These are phyloP conservation scores for Channa argus DNA, from an alignment of 2,113 vertebrate species.

Conservation along the genomic window DNA sequence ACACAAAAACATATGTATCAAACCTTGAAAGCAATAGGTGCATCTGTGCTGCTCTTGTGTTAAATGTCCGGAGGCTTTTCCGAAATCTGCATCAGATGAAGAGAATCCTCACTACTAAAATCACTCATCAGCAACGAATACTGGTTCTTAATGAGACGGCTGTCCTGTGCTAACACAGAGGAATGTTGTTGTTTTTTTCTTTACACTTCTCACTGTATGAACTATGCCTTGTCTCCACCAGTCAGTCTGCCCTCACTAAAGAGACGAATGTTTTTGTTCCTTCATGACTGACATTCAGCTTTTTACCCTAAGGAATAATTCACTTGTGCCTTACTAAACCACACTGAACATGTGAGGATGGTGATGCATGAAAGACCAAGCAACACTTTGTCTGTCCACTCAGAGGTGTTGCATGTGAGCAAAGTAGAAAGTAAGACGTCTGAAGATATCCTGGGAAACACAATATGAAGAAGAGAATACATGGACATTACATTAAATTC, in stretches of 20 bases:
- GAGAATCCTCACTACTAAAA: conserved; percentile 53
- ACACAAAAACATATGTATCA: conserved; percentile 14
- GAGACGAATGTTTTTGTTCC: conserved; percentile 63
- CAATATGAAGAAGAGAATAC: not conserved
- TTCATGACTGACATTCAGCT: conserved; percentile 48
- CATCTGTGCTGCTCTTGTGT: conserved; percentile 34
- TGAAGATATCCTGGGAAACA: not conserved
- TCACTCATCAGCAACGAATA: conserved; percentile 33
- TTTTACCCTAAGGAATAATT: conserved; percentile 62
- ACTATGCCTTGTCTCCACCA: conserved; percentile 49
- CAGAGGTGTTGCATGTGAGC: conserved; percentile 29
- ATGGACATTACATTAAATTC: too few relatives aligned
- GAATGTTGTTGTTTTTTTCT: conserved; percentile 53
- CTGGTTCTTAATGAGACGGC: conserved; percentile 1
- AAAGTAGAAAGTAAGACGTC: conserved; percentile 18
- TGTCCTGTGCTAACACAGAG: conserved; percentile 18
- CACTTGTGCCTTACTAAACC: conserved; percentile 75
- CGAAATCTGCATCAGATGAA: conserved; percentile 76
- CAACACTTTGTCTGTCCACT: conserved; percentile 4
- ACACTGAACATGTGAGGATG: conserved; percentile 37
- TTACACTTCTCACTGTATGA: conserved; percentile 43
- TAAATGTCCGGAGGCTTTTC: conserved; percentile 29
- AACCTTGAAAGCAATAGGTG: conserved; percentile 62
- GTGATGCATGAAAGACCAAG: conserved; percentile 16
- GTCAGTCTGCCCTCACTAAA: conserved; percentile 36